Evolutionary conservation across 1,140 invertebrate species (phyloP), one percentile per base, ranked within the genome.

Genomic region (Cecropterus lyciades): DNA sequence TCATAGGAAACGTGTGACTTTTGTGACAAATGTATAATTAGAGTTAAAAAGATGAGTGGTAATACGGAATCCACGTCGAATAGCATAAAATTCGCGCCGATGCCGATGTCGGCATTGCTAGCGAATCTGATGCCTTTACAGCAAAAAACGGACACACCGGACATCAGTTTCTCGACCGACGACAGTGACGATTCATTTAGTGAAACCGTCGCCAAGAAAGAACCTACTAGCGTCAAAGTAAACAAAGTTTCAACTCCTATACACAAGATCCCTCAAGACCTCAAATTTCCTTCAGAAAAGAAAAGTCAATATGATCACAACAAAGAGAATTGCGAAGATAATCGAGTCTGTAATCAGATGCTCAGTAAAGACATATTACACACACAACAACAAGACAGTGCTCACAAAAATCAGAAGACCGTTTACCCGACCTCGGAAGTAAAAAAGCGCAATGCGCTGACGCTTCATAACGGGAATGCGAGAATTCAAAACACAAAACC

Each of bases 61-160:
- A 85, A 87, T 57, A 79, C 79, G 13, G 87, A 92, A 77, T 73
- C 83, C 8, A 85, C 82, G 42, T 79, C 87, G 4, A 91, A 91
- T 65, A 90, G 85, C 66, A 82, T 82, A 33, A 92, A 92, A 65
- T 89, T 89, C 71, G 79, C 77, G n/a, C 92, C 92, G 24, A 82
- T 92, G 80, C 87, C 89, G 11, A 85, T 93, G 80, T 87, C 87
- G 37, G 87, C 85, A 45, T 78, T 93, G 53, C 68, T 92, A 7
- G 86, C 88, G 0, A 87, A 89, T 68, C 82, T 93, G 62, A 79
- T 82, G 77, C 79, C 82, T 30, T 64, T 91, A 20, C 78, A 90
- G 66, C 73, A 77, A 20, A 65, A 76, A 16, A 51, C 65, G n/a
- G 70, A 86, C 9, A 84, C 74, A 52, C 78, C 83, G 15, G 85